phyloP scores from a whole-genome alignment of 2,888 invertebrate species.

The Schrankia costaestrigalis region DNA sequence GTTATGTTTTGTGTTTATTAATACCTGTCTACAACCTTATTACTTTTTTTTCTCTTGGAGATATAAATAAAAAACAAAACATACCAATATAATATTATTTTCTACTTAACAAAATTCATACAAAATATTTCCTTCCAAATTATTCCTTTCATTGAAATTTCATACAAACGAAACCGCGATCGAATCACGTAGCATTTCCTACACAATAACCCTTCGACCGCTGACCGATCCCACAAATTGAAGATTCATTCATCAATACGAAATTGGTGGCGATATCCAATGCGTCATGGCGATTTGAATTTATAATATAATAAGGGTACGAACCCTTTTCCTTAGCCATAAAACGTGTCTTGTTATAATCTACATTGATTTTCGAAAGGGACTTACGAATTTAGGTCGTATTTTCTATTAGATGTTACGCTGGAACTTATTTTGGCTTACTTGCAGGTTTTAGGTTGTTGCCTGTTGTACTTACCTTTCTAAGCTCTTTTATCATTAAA shows the following conservation, averaged over 20 bases:
- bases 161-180: slow-evolving; percentile 14
- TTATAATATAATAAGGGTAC: slow-evolving; percentile 27
- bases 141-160: slow-evolving; percentile 1
- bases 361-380: slow-evolving; percentile 24
- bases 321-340: slow-evolving; percentile 18
- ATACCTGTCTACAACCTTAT: too few species aligned
- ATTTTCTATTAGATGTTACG: slow-evolving; percentile 9
- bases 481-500: too few species aligned
- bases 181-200: slow-evolving; percentile 16
- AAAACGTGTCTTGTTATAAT: slow-evolving; percentile 26
- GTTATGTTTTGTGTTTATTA: too few species aligned
- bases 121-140: too few species aligned
- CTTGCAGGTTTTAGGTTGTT: not conserved
- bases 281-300: slow-evolving; percentile 21
- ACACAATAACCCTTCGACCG: slow-evolving; percentile 7
- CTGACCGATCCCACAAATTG: slow-evolving; percentile 18
- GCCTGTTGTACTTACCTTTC: too few species aligned
- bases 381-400: slow-evolving; percentile 21
- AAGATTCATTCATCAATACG: slow-evolving; percentile 30
- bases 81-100: too few species aligned
- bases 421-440: slow-evolving; percentile 15
- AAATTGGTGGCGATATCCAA: slow-evolving; percentile 23
- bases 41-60: too few species aligned
- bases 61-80: too few species aligned
- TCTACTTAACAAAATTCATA: too few species aligned